A percentile compares a stretch with the other conserved stretches of the same genome.
These are phyloP conservation scores for Setipinna tenuifilis DNA, from an alignment of 2,797 vertebrate genomes.

Conservation along the genomic window DNA sequence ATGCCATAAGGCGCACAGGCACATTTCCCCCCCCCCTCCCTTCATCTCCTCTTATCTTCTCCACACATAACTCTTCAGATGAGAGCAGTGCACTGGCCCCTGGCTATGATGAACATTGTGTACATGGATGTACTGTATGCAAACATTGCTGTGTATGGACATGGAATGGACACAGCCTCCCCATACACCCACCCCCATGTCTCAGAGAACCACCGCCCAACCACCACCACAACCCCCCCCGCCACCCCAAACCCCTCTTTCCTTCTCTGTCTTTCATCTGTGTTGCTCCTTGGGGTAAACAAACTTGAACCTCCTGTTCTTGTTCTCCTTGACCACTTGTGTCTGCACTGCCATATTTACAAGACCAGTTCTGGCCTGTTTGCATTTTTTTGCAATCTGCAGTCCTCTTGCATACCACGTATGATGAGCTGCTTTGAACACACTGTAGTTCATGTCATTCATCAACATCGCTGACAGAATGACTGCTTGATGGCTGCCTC, in stretches of 20 bases:
- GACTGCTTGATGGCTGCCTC: not conserved
- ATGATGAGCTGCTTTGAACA: not conserved
- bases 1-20: not conserved
- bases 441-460: not conserved
- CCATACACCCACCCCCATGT: not conserved
- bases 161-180: not conserved
- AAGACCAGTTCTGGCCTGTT: not conserved
- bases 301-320: not conserved
- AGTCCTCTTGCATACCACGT: not conserved
- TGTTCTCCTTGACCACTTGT: not conserved
- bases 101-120: not conserved
- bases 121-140: not conserved
- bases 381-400: not conserved
- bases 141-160: slow-evolving; percentile 8
- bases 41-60: not conserved
- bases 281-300: not conserved
- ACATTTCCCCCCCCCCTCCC: not conserved
- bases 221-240: not conserved
- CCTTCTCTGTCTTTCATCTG: not conserved
- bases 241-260: too few relatives aligned
- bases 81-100: not conserved
- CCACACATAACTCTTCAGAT: not conserved
- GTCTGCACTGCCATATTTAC: not conserved
- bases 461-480: not conserved
- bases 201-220: too few relatives aligned